Base-by-base conservation (phyloP, 2,797 vertebrate species). In the Fistularia tabacaria region DNA sequence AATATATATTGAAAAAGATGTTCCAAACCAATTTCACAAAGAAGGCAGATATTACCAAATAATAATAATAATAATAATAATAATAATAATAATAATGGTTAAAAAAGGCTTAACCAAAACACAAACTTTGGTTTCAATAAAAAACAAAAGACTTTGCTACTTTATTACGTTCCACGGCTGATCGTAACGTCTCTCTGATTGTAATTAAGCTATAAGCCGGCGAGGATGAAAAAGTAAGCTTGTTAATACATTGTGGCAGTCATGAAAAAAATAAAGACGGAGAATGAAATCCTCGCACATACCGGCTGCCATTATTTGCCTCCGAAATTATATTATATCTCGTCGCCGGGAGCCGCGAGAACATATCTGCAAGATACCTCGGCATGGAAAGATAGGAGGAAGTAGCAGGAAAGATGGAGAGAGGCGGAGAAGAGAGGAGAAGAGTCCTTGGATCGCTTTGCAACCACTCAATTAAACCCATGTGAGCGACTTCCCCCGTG, bases 171-270 rank as follows among this genome's bases (percentile, higher is more conserved):
- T 79, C 70, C 62, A 63, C 66, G 67, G 74, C 69, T 84, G 56
- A 66, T 58, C 53, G 69, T 78, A 77, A 82, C 49, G 71, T 79
- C 51, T 82, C 51, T 58, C 67, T 66, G 78, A 88, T 89, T 71
- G 80, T 87, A 91, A 92, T 92, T 90, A 91, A 87, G 79, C 80
- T 46, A 85, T 83, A 88, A 85, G 88, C 87, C 87, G 81, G 85
- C 80, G 82, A 88, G 87, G 91, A 89, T 83, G 86, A 54, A 46
- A 85, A 84, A 73, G 75, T 86, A 79, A 88, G 87, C 87, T 89
- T 84, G 86, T 88, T 91, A 90, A 90, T 90, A 90, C 59, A 75
- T 84, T 88, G 73, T 54, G 69, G 51, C 56, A 79, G 81, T 84
- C 85, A 87, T 89, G 80, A 85, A 85, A 87, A 77, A 86, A 79